Base-by-base conservation (phyloP, 2,797 vertebrate genomes). In the Malurus splendens region DNA sequence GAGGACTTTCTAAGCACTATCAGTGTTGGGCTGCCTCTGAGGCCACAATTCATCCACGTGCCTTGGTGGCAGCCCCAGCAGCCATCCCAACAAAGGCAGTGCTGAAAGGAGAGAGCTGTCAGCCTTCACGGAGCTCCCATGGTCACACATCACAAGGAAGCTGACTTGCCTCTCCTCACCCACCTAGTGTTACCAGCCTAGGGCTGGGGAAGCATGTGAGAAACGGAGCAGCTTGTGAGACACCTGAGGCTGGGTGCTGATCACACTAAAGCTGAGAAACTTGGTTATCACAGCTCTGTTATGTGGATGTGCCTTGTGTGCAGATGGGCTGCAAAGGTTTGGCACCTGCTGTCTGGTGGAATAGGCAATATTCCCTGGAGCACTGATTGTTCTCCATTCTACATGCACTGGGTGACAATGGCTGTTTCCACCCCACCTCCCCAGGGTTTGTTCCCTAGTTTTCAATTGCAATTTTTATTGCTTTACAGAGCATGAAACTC, bases 401-500 rank as follows among this genome's bases (percentile, higher is more conserved):
- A 3, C 24, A 2, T n/a, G 10, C 42, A 7, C 14, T 14, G 55
- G 20, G 27, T 70, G 54, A 22, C 47, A 60, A 7, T 44, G 41
- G 62, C 41, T 79, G 22, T 36, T 60, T 44, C 39, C 36, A 60
- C 8, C 30, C 55, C n/a, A 4, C 25, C 20, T 72, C 13, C 33
- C 18, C 70, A 41, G 48, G 23, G 18, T 33, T 85, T 82, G 8
- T 36, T 78, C 60, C 33, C 20, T 48, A 12, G 44, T 71, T 56
- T 64, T 76, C 11, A 47, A 10, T 2, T 10, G 17, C 14, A 8
- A 8, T 25, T 9, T 64, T 68, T 61, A 25, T 87, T 94, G 41
- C 50, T 87, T 96, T 93, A 6, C 87, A 98, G 97, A 91, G 93
- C 65, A 78, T 74, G 78, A 96, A 89, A 80, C 64, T 97, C 3